A percentile compares a stretch with the other conserved stretches of the same genome.
These are phyloP conservation scores for Drosophila multiciliata DNA, from an alignment of 2,888 invertebrate species.

Conservation along the genomic window DNA sequence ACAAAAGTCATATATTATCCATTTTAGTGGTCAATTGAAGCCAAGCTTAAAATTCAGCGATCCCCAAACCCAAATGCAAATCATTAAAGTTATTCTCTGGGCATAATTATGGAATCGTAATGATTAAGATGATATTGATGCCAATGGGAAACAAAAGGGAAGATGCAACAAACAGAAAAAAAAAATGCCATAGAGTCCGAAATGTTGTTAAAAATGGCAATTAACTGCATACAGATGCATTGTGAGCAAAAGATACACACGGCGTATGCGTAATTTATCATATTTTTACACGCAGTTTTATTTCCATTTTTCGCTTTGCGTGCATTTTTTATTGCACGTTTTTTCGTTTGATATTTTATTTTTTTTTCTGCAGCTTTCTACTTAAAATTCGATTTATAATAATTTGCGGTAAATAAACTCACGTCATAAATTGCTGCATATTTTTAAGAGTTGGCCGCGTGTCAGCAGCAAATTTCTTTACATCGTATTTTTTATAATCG, in stretches of 20 bases:
- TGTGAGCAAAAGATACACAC: slow-evolving; percentile 17
- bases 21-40: neutral
- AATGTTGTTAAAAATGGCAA: slow-evolving; percentile 69
- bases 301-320: slow-evolving; percentile 59
- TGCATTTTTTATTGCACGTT: neutral
- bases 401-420: slow-evolving; percentile 80
- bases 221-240: slow-evolving; percentile 57
- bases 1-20: neutral
- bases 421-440: slow-evolving; percentile 65
- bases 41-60: slow-evolving; percentile 11
- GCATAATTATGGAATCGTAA: slow-evolving; percentile 47
- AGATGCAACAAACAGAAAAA: neutral
- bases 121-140: slow-evolving; percentile 44
- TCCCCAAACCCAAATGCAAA: slow-evolving; percentile 28
- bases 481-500: slow-evolving; percentile 53
- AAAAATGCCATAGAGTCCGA: slow-evolving; percentile 22
- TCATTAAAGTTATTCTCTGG: slow-evolving; percentile 46
- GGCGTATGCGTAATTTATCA: slow-evolving; percentile 76
- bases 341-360: neutral
- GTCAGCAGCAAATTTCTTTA: slow-evolving; percentile 60
- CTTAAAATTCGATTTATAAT: slow-evolving; percentile 80
- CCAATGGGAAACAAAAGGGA: slow-evolving; percentile 11
- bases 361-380: slow-evolving; percentile 34
- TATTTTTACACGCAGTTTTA: slow-evolving; percentile 70
- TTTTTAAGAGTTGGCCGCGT: slow-evolving; percentile 48